Evolutionary conservation across 2,888 invertebrate species (phyloP).

Genomic region (Serrognathus titanus): DNA sequence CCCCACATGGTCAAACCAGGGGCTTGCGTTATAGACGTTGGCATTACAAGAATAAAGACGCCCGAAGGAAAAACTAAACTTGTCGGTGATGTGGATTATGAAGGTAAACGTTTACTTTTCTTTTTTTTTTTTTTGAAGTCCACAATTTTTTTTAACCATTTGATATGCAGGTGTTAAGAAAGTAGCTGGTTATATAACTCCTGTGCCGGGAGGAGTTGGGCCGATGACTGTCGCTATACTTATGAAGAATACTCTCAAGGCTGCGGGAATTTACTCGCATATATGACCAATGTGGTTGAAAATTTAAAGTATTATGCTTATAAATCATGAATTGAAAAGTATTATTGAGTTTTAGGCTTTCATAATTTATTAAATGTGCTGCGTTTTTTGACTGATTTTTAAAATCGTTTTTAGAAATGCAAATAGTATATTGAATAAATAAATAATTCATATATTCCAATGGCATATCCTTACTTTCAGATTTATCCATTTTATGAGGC

Average conservation of each 20-base stretch:
- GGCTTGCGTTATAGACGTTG: conserved; percentile 85
- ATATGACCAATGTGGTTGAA: too few relatives aligned
- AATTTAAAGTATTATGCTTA: too few relatives aligned
- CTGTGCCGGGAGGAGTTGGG: conserved; percentile 90
- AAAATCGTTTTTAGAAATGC: too few relatives aligned
- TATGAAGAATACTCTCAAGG: conserved; percentile 82
- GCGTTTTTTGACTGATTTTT: too few relatives aligned
- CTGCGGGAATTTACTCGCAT: conserved; percentile 49
- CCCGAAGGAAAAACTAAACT: conserved; percentile 66
- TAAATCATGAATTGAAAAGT: too few relatives aligned
- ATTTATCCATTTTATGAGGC: too few relatives aligned
- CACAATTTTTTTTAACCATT: background rate
- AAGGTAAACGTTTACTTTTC: conserved; percentile 51
- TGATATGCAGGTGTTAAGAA: conserved; percentile 63
- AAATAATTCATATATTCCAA: too few relatives aligned
- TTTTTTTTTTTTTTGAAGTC: too few relatives aligned
- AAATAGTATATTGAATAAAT: too few relatives aligned
- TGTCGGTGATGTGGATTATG: conserved; percentile 88
- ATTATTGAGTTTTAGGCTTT: too few relatives aligned
- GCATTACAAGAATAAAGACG: conserved; percentile 70
- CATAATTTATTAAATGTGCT: too few relatives aligned
- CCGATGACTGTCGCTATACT: conserved; percentile 94
- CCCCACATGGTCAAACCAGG: conserved; percentile 87
- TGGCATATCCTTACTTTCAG: too few relatives aligned
- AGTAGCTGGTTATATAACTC: conserved; percentile 81